Percentiles rank a stretch among this genome's conserved stretches.
Evolutionary conservation across 2,797 vertebrate species (phyloP).

Genomic region (Poecilia velifera): DNA sequence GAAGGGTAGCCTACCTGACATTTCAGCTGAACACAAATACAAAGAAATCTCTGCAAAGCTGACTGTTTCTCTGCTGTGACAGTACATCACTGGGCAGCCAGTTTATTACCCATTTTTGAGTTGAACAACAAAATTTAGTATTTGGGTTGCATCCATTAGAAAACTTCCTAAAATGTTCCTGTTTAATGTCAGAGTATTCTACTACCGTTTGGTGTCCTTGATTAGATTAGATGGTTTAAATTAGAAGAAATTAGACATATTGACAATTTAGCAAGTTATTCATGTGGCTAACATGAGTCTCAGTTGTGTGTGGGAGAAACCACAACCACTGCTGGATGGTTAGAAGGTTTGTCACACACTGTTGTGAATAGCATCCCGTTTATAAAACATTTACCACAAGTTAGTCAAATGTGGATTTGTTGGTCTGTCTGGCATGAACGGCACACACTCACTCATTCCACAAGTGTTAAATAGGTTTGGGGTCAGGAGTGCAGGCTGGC

Average conservation of each 20-base stretch:
- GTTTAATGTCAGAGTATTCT: constrained; percentile 1
- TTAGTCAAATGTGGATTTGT: neutral
- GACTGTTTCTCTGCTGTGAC: neutral
- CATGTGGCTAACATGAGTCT: neutral
- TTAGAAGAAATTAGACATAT: neutral
- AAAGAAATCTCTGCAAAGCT: neutral
- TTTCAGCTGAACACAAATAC: neutral
- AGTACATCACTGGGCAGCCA: no score
- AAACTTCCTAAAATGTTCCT: neutral
- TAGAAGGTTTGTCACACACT: neutral
- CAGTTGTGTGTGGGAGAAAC: neutral
- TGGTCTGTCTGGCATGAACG: neutral
- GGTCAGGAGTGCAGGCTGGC: neutral
- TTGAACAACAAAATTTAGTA: constrained; percentile 12
- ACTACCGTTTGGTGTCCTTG: neutral
- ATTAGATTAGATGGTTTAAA: neutral
- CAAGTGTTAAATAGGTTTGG: neutral
- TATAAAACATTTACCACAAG: neutral
- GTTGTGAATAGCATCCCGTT: neutral
- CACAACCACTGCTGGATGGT: neutral
- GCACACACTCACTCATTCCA: neutral
- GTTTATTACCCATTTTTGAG: neutral
- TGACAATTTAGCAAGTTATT: neutral
- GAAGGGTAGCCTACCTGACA: neutral
- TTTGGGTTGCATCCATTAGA: neutral